phyloP scores from a whole-genome alignment of 2,113 vertebrate species.

The Glaucomys volans region DNA sequence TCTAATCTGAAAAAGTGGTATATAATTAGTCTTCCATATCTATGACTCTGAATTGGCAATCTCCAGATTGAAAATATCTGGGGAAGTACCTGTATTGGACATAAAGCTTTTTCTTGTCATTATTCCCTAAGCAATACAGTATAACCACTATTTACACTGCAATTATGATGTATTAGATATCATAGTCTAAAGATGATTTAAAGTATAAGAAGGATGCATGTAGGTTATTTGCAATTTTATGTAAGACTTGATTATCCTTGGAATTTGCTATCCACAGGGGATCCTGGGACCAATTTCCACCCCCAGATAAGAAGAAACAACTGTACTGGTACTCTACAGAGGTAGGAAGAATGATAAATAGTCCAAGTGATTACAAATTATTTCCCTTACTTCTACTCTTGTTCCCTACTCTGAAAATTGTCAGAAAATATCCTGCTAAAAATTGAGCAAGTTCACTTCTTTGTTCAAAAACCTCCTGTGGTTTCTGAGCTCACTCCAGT shows the following conservation, averaged over 20 bases:
- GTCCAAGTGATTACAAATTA: neutral
- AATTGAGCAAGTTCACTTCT: neutral
- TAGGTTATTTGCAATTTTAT: neutral
- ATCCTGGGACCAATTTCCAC: neutral
- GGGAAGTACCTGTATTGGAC: neutral
- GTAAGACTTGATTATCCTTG: neutral
- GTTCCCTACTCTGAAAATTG: neutral
- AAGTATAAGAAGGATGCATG: neutral
- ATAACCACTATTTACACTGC: neutral
- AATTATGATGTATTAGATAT: neutral
- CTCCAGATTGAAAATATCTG: neutral
- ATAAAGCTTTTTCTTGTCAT: neutral
- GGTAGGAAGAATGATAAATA: neutral
- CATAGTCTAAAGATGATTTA: neutral
- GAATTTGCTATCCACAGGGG: neutral
- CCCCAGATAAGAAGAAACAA: neutral
- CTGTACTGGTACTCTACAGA: neutral
- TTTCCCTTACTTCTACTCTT: neutral
- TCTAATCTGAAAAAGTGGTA: neutral
- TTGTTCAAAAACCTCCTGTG: neutral
- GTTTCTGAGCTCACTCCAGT: neutral
- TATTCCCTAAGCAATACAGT: neutral
- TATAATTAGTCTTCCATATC: neutral
- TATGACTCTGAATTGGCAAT: neutral
- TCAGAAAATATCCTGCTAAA: neutral